Conservation (phyloP, 2,888 invertebrate genomes). For the Tinea semifulvella region DNA sequence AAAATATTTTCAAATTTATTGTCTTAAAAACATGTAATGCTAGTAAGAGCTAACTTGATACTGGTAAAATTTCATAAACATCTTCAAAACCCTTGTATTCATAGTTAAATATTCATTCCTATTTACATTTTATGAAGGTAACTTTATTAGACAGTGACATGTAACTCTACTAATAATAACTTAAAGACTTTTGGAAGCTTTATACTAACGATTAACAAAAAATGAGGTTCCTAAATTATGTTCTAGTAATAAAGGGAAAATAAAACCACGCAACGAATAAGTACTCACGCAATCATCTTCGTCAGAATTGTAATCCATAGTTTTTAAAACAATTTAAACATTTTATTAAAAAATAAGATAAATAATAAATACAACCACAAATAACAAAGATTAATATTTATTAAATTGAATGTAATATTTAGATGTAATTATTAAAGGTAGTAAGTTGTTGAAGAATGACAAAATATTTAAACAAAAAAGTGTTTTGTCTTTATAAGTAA, state of each 20-base stretch:
- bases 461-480: too few species aligned
- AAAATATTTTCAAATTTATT: not conserved
- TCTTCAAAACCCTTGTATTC: constrained; percentile 27
- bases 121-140: constrained; percentile 48
- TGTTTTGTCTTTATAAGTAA: too few species aligned
- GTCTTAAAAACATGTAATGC: not conserved
- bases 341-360: not conserved
- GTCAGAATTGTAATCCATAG: not conserved
- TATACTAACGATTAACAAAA: constrained; percentile 7
- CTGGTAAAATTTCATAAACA: not conserved
- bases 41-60: not conserved
- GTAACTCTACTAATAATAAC: constrained; percentile 32
- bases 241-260: not conserved
- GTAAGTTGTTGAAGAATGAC: too few species aligned
- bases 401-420: not conserved
- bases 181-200: constrained; percentile 4
- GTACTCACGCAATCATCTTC: constrained; percentile 42
- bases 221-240: not conserved
- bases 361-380: too few species aligned
- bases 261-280: constrained; percentile 6
- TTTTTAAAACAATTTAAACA: not conserved
- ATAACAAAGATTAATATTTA: not conserved
- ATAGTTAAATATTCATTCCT: constrained; percentile 34
- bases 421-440: too few species aligned
- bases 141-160: constrained; percentile 56